Base-by-base conservation (phyloP, 1,140 invertebrate genomes). In the Stenopsyche tienmushanensis region DNA sequence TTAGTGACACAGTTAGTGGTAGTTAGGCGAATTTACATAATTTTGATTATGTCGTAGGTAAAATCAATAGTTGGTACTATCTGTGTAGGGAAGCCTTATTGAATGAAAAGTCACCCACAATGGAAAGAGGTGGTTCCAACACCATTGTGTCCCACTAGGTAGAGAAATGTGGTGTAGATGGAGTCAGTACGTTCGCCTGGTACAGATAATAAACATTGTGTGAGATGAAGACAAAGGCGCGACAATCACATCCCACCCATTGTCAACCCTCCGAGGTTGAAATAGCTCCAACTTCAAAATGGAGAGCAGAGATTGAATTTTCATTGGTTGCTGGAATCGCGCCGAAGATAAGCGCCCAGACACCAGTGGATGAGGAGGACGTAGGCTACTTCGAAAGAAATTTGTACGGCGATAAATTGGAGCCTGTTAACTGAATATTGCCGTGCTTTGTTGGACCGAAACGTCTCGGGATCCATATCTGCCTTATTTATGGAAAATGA, bases 11-110 rank as follows among this genome's bases (percentile, higher is more conserved):
- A 10, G 52, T 29, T 13, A 7, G 18, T 34, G 10, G 21, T 18
- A 39, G 15, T 39, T 18, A 42, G n/a, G 39, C 54, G n/a, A 42
- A 39, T 57, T 57, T 57, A 57, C 54, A 57, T 57, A 42, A 57
- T 57, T 57, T 57, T 34, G 34, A 57, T 57, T 41, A 57, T 1
- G 39, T 21, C 54, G 20, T 34, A 42, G 39, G 18, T 24, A 57
- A 42, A 57, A 57, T 57, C 54, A 57, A 57, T 57, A 57, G 34
- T 9, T 23, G 15, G 47, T 18, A 50, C 10, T 50, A n/a, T 50
- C 29, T 34, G 29, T n/a, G n/a, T n/a, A n/a, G n/a, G n/a, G 29
- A 7, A 34, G 29, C 29, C 13, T 34, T 13, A 34, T 13, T 34
- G 29, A 34, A 34, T 34, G 29, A 13, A 13, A 34, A 34, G 29